Conservation (phyloP, 1,140 invertebrate genomes). For the Dreissena polymorpha region DNA sequence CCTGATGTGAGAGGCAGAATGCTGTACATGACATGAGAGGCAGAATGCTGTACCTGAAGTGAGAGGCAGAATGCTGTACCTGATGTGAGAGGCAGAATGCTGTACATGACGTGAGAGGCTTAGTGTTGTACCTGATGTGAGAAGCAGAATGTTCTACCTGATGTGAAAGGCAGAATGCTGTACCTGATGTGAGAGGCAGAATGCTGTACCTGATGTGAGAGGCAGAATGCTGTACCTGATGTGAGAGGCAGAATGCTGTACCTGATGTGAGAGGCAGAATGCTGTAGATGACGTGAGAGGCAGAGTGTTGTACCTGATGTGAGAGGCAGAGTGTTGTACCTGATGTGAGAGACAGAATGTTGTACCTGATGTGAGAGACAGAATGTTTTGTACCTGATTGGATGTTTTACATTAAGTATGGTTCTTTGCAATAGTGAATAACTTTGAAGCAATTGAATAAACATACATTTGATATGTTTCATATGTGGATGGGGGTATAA, state of each 20-base stretch:
- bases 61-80: constrained; percentile 1
- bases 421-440: too few relatives aligned
- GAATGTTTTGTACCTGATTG: too few relatives aligned
- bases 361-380: too few relatives aligned
- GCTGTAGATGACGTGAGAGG: constrained; percentile 71
- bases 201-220: too few relatives aligned
- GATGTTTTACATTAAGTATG: too few relatives aligned
- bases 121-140: not conserved
- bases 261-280: constrained; percentile 76
- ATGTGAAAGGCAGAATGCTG: too few relatives aligned
- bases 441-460: too few relatives aligned
- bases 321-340: constrained; percentile 77
- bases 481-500: too few relatives aligned
- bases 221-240: constrained; percentile 77
- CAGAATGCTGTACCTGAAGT: constrained; percentile 75
- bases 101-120: constrained; percentile 70
- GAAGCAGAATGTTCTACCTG: constrained; percentile 77
- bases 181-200: too few relatives aligned
- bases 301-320: not conserved
- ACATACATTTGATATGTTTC: too few relatives aligned
- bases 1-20: too few relatives aligned
- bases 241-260: constrained; percentile 25
- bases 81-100: constrained; percentile 77
- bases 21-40: constrained; percentile 53
- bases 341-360: constrained; percentile 55